Conservation (phyloP, 2,113 vertebrate genomes). For the Colinus virginianus region DNA sequence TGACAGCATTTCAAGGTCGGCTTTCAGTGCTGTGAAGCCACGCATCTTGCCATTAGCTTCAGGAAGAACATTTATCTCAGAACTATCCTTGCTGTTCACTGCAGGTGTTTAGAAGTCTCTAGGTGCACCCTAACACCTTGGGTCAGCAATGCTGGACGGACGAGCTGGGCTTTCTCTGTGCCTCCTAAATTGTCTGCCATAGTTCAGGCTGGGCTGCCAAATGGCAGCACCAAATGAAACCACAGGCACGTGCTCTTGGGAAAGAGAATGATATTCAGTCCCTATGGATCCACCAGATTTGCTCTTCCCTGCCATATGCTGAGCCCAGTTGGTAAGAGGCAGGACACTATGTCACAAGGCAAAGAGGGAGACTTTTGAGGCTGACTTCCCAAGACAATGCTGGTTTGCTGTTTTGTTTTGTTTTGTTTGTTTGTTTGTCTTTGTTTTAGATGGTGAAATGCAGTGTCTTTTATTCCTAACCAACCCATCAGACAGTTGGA, state of each 20-base stretch:
- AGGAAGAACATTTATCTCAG: neutral
- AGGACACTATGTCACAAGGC: neutral
- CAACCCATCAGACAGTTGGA: neutral
- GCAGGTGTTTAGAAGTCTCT: neutral
- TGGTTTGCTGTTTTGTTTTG: neutral
- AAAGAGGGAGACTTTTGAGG: neutral
- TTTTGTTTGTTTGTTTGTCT: neutral
- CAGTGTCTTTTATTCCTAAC: neutral
- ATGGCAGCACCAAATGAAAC: neutral
- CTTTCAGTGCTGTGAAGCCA: neutral
- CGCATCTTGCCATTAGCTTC: neutral
- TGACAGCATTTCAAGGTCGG: conserved; percentile 32
- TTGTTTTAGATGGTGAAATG: neutral
- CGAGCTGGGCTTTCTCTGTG: neutral
- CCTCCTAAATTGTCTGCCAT: rapidly evolving
- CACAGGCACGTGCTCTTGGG: neutral
- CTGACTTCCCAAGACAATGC: neutral
- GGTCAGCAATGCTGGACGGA: neutral
- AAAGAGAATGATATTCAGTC: neutral
- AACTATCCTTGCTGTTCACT: neutral
- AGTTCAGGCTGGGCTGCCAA: neutral
- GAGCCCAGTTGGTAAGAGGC: neutral
- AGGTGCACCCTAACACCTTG: neutral
- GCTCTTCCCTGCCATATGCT: neutral
- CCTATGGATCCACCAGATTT: neutral